These are phyloP conservation scores for Priocnemis perturbator DNA, from an alignment of 2,888 invertebrate species.

Conservation along the genomic window DNA sequence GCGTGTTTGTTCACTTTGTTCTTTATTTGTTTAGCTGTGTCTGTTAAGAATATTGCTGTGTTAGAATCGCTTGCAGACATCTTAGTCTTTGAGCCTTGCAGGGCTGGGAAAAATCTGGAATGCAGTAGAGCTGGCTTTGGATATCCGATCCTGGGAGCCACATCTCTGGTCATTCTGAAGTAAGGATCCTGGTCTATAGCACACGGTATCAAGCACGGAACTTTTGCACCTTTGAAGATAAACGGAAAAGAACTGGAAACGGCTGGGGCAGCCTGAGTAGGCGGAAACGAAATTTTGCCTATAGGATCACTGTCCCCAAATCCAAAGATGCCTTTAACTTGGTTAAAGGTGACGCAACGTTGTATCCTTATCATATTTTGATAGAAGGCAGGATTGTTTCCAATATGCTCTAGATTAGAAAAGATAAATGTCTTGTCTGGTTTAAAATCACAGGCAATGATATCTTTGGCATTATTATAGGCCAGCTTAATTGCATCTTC, in stretches of 20 bases:
- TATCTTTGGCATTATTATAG: slow-evolving; percentile 96
- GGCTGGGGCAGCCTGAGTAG: slow-evolving; percentile 96
- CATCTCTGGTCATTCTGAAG: slow-evolving; percentile 98
- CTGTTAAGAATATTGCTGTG: slow-evolving; percentile 96
- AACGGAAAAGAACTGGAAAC: slow-evolving; percentile 93
- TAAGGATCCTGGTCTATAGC: slow-evolving; percentile 99
- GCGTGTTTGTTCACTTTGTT: slow-evolving; percentile 98
- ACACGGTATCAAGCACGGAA: slow-evolving; percentile 94
- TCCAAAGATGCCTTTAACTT: slow-evolving; percentile 98
- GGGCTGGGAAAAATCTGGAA: slow-evolving; percentile 92
- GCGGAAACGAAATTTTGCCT: slow-evolving; percentile 97
- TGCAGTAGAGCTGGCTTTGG: slow-evolving; percentile 93
- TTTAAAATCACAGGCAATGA: slow-evolving; percentile 97
- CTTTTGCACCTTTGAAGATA: slow-evolving; percentile 88
- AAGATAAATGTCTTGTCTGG: slow-evolving; percentile 97
- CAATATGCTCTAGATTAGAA: slow-evolving; percentile 94
- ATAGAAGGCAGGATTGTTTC: slow-evolving; percentile 90
- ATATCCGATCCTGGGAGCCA: slow-evolving; percentile 92
- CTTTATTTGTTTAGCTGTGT: slow-evolving; percentile 96
- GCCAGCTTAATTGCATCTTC: slow-evolving; percentile 92
- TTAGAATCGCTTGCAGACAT: slow-evolving; percentile 98
- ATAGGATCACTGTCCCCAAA: slow-evolving; percentile 97
- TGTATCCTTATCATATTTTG: slow-evolving; percentile 94
- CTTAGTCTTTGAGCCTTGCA: slow-evolving; percentile 98
- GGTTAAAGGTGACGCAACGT: slow-evolving; percentile 97